Evolutionary conservation across 2,113 vertebrate species (phyloP).

Genomic region (Callopanchax toddi): DNA sequence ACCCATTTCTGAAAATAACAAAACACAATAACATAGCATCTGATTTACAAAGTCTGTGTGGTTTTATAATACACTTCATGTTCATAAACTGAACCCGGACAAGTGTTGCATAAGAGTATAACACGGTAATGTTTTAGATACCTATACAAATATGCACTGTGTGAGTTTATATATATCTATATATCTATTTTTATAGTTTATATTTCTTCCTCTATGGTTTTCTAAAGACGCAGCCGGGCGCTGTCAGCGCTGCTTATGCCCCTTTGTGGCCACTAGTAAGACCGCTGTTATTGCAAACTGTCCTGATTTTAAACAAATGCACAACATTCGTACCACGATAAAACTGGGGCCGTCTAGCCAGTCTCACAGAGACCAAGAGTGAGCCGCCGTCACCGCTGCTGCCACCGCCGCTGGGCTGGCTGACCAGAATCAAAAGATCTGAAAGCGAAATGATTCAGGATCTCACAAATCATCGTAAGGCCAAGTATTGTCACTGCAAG

Average conservation of each 20-base stretch:
- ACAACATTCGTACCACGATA: slow-evolving; percentile 99
- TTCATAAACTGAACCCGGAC: slow-evolving; percentile 98
- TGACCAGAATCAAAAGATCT: slow-evolving; percentile 97
- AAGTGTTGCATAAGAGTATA: slow-evolving; percentile 96
- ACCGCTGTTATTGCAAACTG: slow-evolving; percentile 98
- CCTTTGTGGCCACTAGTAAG: slow-evolving; percentile 85
- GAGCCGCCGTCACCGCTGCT: slow-evolving; percentile 93
- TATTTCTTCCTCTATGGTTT: slow-evolving; percentile 91
- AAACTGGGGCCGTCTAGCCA: slow-evolving; percentile 98
- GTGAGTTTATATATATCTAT: slow-evolving; percentile 57
- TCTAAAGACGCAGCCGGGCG: slow-evolving; percentile 92
- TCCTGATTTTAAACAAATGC: slow-evolving; percentile 99
- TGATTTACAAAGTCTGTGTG: slow-evolving; percentile 86
- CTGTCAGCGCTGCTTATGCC: slow-evolving; percentile 97
- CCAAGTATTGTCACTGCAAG: slow-evolving; percentile 79
- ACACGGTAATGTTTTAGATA: slow-evolving; percentile 70
- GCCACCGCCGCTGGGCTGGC: slow-evolving; percentile 88
- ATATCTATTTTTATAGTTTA: slow-evolving; percentile 64
- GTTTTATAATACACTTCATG: slow-evolving; percentile 73
- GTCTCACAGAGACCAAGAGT: slow-evolving; percentile 99
- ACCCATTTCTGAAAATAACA: slow-evolving; percentile 86
- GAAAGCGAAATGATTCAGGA: slow-evolving; percentile 84
- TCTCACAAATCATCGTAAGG: slow-evolving; percentile 92
- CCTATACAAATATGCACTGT: slow-evolving; percentile 77
- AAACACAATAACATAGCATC: slow-evolving; percentile 84